phyloP scores from a whole-genome alignment of 92 coral and sea anemone species.

The Muricea muricata region DNA sequence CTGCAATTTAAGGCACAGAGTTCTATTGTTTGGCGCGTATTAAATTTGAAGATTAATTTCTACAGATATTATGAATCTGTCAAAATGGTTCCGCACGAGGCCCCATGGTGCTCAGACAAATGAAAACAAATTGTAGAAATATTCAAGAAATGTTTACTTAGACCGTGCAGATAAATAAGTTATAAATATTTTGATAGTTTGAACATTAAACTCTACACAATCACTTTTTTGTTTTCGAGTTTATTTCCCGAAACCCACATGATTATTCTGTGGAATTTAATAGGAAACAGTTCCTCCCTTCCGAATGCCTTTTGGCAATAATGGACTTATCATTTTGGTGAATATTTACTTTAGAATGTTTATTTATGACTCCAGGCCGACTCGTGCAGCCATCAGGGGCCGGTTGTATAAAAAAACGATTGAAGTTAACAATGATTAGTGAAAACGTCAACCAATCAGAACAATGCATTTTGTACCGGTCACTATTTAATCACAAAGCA shows the following conservation, averaged over 20 bases:
- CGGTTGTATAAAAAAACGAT: too few species aligned
- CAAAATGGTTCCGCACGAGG: neutral
- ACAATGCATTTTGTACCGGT: too few species aligned
- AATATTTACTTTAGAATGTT: slow-evolving; percentile 15
- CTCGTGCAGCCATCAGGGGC: too few species aligned
- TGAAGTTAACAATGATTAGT: too few species aligned
- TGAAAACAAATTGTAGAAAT: neutral
- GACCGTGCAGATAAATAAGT: neutral
- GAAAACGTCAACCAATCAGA: too few species aligned
- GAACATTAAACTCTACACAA: too few species aligned
- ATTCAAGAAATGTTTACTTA: neutral
- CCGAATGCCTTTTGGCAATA: neutral
- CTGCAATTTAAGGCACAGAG: neutral
- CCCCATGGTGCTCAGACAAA: neutral
- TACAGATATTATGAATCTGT: neutral
- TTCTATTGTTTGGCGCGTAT: neutral
- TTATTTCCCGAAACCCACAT: neutral
- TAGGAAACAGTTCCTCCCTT: neutral
- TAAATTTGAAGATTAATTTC: neutral
- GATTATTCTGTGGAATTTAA: neutral
- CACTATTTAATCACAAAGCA: too few species aligned
- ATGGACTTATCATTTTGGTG: neutral
- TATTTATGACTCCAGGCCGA: too few species aligned
- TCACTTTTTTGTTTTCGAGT: neutral
- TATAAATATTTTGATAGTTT: too few species aligned